Evolutionary conservation across 2,113 vertebrate genomes (phyloP).

Genomic region (Megaptera novaeangliae): DNA sequence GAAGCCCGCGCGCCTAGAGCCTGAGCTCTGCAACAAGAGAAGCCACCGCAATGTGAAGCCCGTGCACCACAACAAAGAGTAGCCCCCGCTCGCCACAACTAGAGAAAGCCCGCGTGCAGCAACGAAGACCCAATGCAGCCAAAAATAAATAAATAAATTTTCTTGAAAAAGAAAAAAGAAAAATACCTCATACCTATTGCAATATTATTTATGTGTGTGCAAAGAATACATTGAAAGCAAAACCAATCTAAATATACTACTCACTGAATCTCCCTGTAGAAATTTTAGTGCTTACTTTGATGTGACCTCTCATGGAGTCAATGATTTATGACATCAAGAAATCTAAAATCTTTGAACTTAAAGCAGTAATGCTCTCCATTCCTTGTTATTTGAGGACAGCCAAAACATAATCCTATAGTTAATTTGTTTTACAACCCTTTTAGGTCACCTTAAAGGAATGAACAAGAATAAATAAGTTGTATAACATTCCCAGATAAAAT

Average conservation of each 20-base stretch:
- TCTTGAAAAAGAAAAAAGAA: background rate
- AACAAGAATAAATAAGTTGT: constrained; percentile 43
- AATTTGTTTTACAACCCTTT: constrained; percentile 73
- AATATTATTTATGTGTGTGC: constrained; percentile 43
- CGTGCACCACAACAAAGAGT: too few relatives aligned
- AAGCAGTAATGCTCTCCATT: constrained; percentile 28
- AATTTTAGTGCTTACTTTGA: background rate
- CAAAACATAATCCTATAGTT: constrained; percentile 76
- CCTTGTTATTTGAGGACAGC: constrained; percentile 63
- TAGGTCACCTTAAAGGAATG: constrained; percentile 50
- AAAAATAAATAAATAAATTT: too few relatives aligned
- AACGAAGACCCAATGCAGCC: too few relatives aligned
- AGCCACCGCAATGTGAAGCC: too few relatives aligned
- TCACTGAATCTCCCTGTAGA: background rate
- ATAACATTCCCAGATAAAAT: constrained; percentile 44
- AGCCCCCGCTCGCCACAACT: too few relatives aligned
- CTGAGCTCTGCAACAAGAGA: too few relatives aligned
- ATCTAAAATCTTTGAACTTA: constrained; percentile 21
- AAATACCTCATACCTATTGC: constrained; percentile 31
- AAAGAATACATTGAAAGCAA: constrained; percentile 45
- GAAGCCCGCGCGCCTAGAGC: too few relatives aligned
- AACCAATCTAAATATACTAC: background rate
- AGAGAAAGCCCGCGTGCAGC: too few relatives aligned
- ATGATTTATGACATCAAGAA: constrained; percentile 27
- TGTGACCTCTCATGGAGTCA: background rate